Conservation (phyloP, 2,113 vertebrate species). For the Romanogobio albipinnatus region DNA sequence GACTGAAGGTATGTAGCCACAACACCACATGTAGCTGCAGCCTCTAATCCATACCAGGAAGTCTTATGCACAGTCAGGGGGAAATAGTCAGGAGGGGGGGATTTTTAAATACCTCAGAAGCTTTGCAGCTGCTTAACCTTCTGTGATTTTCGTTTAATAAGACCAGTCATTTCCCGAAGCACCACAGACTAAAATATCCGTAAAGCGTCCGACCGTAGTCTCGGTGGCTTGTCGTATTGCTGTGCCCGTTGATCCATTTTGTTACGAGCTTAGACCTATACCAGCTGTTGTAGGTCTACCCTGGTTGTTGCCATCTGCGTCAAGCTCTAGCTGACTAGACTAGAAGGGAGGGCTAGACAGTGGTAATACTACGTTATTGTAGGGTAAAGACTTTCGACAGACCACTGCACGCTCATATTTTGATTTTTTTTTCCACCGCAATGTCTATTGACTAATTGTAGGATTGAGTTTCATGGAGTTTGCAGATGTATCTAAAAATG, state of each 20-base stretch:
- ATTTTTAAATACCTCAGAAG: slow-evolving; percentile 71
- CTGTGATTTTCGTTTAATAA: slow-evolving; percentile 68
- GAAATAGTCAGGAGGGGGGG: slow-evolving; percentile 45
- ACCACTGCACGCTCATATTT: not conserved
- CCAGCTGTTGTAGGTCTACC: slow-evolving; percentile 42
- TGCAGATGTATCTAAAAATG: slow-evolving; percentile 9
- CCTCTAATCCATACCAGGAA: slow-evolving; percentile 71
- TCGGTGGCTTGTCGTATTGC: slow-evolving; percentile 5
- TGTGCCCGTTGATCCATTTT: slow-evolving; percentile 11
- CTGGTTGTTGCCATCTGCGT: slow-evolving; percentile 31
- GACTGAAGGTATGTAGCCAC: slow-evolving; percentile 79
- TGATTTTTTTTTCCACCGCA: slow-evolving; percentile 3
- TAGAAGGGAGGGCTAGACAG: slow-evolving; percentile 2
- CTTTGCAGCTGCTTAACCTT: slow-evolving; percentile 74
- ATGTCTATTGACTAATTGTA: slow-evolving; percentile 11
- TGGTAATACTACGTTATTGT: slow-evolving; percentile 3
- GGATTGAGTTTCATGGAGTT: slow-evolving; percentile 19
- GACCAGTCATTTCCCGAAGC: slow-evolving; percentile 46
- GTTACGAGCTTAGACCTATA: slow-evolving; percentile 24
- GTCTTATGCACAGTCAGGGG: slow-evolving; percentile 74
- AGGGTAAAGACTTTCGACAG: slow-evolving; percentile 8
- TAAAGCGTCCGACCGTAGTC: slow-evolving; percentile 8
- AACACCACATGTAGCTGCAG: slow-evolving; percentile 74
- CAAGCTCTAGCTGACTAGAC: slow-evolving; percentile 2
- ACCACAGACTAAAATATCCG: slow-evolving; percentile 26